Evolutionary conservation across 2,797 vertebrate species (phyloP).

Genomic region (Triplophysa bombifrons): DNA sequence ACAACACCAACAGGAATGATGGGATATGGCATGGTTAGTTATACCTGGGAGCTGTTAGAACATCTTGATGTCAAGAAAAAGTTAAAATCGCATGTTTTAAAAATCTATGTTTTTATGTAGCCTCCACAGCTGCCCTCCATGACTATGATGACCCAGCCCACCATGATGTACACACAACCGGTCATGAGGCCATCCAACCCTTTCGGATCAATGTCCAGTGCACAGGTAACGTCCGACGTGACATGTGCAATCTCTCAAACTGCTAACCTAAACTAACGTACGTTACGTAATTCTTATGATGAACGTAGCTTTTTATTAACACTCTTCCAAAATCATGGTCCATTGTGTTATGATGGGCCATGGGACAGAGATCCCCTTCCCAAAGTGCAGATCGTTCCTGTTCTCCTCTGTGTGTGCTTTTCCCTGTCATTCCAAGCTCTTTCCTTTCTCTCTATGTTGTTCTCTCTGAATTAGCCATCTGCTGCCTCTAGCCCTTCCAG

Average conservation of each 20-base stretch:
- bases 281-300: slow-evolving; percentile 9
- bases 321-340: slow-evolving; percentile 15
- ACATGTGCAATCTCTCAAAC: background rate
- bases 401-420: slow-evolving; percentile 35
- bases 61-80: background rate
- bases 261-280: background rate
- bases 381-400: slow-evolving; percentile 76
- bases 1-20: slow-evolving; percentile 98
- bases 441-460: slow-evolving; percentile 74
- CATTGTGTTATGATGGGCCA: slow-evolving; percentile 23
- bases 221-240: slow-evolving; percentile 81
- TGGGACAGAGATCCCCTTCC: slow-evolving; percentile 64
- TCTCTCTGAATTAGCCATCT: slow-evolving; percentile 92
- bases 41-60: background rate
- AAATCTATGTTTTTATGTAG: slow-evolving; percentile 65
- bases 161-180: slow-evolving; percentile 97
- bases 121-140: slow-evolving; percentile 93
- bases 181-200: slow-evolving; percentile 98
- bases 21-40: slow-evolving; percentile 92
- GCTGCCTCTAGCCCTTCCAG: slow-evolving; percentile 99
- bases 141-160: slow-evolving; percentile 95
- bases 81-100: background rate
- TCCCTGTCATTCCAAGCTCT: slow-evolving; percentile 66
- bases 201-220: slow-evolving; percentile 94
- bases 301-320: slow-evolving; percentile 29